Evolutionary conservation across 2,888 invertebrate species (phyloP).

Genomic region (Nycteola revayana): DNA sequence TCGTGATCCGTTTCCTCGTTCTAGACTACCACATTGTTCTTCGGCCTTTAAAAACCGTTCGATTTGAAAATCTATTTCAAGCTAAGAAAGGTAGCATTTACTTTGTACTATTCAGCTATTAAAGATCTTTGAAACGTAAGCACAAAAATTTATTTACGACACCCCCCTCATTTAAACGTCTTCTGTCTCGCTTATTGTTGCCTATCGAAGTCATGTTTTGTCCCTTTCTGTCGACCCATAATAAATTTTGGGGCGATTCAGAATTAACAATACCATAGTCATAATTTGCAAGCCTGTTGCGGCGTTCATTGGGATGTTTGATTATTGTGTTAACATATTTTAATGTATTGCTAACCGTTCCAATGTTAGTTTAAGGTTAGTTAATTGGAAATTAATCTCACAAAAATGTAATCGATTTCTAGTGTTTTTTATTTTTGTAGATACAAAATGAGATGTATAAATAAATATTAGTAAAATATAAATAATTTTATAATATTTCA

Average conservation of each 20-base stretch:
- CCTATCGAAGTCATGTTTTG: constrained; percentile 32
- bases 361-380: constrained; percentile 11
- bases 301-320: constrained; percentile 51
- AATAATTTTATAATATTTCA: too few species aligned
- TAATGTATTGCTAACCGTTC: constrained; percentile 35
- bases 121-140: constrained; percentile 61
- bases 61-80: constrained; percentile 32
- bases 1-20: constrained; percentile 61
- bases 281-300: constrained; percentile 64
- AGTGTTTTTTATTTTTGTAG: too few species aligned
- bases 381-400: constrained; percentile 2
- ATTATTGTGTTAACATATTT: constrained; percentile 43
- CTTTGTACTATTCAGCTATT: constrained; percentile 24
- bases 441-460: too few species aligned
- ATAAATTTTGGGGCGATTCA: constrained; percentile 67
- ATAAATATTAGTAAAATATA: too few species aligned
- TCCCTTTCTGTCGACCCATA: constrained; percentile 50
- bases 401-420: too few species aligned
- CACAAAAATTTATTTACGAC: constrained; percentile 69
- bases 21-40: constrained; percentile 56
- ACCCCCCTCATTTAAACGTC: constrained; percentile 67
- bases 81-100: constrained; percentile 25
- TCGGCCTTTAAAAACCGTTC: constrained; percentile 26
- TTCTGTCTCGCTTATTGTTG: constrained; percentile 47
- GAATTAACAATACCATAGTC: constrained; percentile 69